phyloP scores from a whole-genome alignment of 2,113 vertebrate genomes.

The Spilogale gracilis region DNA sequence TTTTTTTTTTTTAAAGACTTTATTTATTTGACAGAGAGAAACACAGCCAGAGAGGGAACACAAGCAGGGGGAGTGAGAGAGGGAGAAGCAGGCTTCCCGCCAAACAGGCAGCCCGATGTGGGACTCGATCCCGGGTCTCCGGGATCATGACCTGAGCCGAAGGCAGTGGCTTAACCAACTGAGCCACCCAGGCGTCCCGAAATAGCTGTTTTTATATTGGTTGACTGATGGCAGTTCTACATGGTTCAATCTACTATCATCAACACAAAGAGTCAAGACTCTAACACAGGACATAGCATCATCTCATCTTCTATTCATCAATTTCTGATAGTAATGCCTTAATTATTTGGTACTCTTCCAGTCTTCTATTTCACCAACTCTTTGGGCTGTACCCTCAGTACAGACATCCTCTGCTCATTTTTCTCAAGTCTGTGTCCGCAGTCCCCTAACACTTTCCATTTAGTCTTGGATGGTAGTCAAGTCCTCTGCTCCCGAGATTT shows the following conservation, averaged over 20 bases:
- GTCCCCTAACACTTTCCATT: neutral
- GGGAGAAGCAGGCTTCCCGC: too few relatives aligned
- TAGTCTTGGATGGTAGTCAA: neutral
- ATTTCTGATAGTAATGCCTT: neutral
- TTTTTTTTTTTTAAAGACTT: too few relatives aligned
- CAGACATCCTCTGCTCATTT: neutral
- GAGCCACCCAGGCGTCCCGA: too few relatives aligned
- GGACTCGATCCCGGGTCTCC: too few relatives aligned
- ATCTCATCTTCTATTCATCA: neutral
- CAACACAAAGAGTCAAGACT: conserved; percentile 5
- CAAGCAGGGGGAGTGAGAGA: too few relatives aligned
- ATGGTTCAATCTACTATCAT: neutral
- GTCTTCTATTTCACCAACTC: neutral
- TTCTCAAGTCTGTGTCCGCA: neutral
- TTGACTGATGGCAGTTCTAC: neutral
- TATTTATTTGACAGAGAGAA: too few relatives aligned
- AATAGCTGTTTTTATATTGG: neutral
- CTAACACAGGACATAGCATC: neutral
- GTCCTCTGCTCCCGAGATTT: neutral
- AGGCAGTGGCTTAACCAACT: too few relatives aligned
- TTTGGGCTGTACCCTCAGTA: neutral
- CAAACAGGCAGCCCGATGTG: too few relatives aligned
- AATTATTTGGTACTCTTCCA: neutral
- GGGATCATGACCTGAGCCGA: too few relatives aligned
- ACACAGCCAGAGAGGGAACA: too few relatives aligned